Evolutionary conservation across 2,888 invertebrate genomes (phyloP), one percentile per base, ranked within the genome.

Genomic region (Andrena fulva): DNA sequence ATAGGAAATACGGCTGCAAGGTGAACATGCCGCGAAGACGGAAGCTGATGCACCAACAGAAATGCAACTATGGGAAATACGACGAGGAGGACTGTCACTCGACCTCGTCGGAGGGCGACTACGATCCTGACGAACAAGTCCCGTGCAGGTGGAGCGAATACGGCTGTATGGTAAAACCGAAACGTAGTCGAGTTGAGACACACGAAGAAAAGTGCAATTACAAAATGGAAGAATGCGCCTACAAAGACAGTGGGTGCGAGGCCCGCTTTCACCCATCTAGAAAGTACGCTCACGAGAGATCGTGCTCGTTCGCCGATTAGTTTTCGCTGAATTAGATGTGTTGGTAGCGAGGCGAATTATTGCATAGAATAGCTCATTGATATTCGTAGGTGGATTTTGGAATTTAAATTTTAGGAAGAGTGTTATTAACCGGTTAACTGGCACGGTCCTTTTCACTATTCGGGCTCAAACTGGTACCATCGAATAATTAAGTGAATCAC

Each of bases 141-240:
- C 76, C 91, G 0, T 93, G 93, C 72, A 84, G 74, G 52, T 93
- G 92, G 91, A 81, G 85, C 1, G 84, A 85, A 1, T 68, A 89
- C 27, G 93, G 93, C 0, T 93, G 93, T 27, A 85, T 80, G 8
- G 90, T 92, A 0, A 83, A 67, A 20, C 90, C 92, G 8, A 91
- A 89, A 29, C 79, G 85, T 0, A 77, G 62, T 33, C 86, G 87
- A 1, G 87, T 84, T 42, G 73, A 87, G 6, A 75, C 16, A 3
- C 93, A 93, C 77, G 92, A 91, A 48, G 87, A 86, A 60, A 92
- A 91, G 54, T 93, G 93, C 75, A 91, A 91, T 85, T 92, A 92
- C 84, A 88, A 83, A n/a, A 88, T 86, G 88, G 88, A 90, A 60
- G 82, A 88, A 27, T 92, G 92, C 68, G 12, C 54, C n/a, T 91